Evolutionary conservation across 2,888 invertebrate species (phyloP).

Genomic region (Horisme vitalbata): DNA sequence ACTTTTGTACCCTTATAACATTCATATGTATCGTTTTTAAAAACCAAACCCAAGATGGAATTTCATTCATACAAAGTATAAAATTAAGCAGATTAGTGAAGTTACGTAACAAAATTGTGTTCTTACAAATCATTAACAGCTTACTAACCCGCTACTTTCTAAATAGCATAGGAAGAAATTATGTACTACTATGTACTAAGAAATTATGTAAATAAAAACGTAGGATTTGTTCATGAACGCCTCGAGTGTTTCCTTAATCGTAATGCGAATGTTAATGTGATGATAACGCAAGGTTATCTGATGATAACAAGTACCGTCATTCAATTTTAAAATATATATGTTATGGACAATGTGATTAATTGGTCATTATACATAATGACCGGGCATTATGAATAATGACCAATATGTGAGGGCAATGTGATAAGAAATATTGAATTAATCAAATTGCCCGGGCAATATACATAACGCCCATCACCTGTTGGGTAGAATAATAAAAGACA

Average conservation of each 20-base stretch:
- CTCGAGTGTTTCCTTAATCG: slow-evolving; percentile 20
- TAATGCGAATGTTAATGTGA: slow-evolving; percentile 17
- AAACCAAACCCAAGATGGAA: slow-evolving; percentile 22
- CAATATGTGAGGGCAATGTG: too few species aligned
- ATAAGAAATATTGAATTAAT: too few species aligned
- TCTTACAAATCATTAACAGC: slow-evolving; percentile 22
- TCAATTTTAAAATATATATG: slow-evolving; percentile 19
- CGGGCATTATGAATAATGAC: too few species aligned
- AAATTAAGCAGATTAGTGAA: slow-evolving; percentile 31
- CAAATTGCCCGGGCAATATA: too few species aligned
- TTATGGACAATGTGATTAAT: too few species aligned
- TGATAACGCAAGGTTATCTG: slow-evolving; percentile 33
- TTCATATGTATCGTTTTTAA: slow-evolving; percentile 36
- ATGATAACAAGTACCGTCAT: slow-evolving; percentile 18
- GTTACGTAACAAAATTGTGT: slow-evolving; percentile 23
- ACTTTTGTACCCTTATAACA: slow-evolving; percentile 32
- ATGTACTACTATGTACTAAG: background rate
- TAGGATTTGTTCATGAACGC: slow-evolving; percentile 16
- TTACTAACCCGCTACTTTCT: slow-evolving; percentile 28
- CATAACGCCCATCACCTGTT: too few species aligned
- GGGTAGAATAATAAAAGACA: too few species aligned
- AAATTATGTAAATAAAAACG: slow-evolving; percentile 1
- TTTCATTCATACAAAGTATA: slow-evolving; percentile 28
- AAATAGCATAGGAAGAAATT: slow-evolving; percentile 9
- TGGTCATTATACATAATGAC: too few species aligned